A percentile compares a stretch with the other conserved stretches of the same genome.
These are phyloP conservation scores for Drosophila nannoptera DNA, from an alignment of 1,140 invertebrate genomes.

Conservation along the genomic window DNA sequence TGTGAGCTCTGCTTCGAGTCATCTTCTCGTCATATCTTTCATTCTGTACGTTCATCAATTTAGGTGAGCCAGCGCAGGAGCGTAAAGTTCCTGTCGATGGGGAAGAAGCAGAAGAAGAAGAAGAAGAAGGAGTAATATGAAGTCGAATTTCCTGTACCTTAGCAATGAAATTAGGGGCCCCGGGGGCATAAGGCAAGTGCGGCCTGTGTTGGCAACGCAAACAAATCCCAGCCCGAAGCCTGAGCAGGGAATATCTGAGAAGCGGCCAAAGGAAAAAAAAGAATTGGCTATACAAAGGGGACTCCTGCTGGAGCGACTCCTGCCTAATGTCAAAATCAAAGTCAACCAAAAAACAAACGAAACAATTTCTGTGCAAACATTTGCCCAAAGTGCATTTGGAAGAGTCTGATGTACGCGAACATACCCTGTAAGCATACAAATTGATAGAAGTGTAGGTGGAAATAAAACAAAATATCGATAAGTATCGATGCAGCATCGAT, in stretches of 20 bases:
- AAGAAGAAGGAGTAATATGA: conserved; percentile 21
- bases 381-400: conserved; percentile 47
- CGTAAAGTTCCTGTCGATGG: background rate
- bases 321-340: conserved; percentile 39
- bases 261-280: background rate
- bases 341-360: conserved; percentile 36
- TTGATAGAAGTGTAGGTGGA: background rate
- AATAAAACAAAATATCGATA: too few relatives aligned
- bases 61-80: too few relatives aligned
- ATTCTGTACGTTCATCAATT: too few relatives aligned
- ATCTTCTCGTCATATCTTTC: too few relatives aligned
- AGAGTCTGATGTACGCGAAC: conserved; percentile 19
- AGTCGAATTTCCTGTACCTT: conserved; percentile 22
- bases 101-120: background rate
- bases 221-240: conserved; percentile 39
- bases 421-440: background rate
- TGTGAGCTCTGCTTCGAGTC: too few relatives aligned
- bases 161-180: background rate
- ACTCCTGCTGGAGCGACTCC: conserved; percentile 7
- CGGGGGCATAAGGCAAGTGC: background rate
- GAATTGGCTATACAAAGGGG: conserved; percentile 23
- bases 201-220: conserved; percentile 61
- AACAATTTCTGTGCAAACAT: conserved; percentile 55
- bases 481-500: too few relatives aligned
- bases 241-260: conserved; percentile 1